Conservation (phyloP, 1,140 invertebrate species). For the Camponotus floridanus region DNA sequence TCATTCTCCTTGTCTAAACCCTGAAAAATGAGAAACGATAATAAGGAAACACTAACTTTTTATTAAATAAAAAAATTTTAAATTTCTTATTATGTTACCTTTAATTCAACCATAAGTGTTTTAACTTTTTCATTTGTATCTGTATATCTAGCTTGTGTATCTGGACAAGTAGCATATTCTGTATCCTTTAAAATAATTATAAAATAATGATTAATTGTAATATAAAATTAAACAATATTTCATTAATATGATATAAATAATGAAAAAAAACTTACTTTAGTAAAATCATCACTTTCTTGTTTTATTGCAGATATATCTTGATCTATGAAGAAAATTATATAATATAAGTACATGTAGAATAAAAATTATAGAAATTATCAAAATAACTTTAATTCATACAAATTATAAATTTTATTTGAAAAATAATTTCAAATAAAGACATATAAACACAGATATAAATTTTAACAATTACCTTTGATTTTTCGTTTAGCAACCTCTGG, state of each 20-base stretch:
- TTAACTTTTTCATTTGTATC: slow-evolving; percentile 88
- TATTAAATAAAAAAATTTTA: slow-evolving; percentile 5
- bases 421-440: background rate
- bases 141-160: slow-evolving; percentile 85
- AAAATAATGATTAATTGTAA: background rate
- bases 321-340: slow-evolving; percentile 37
- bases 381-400: slow-evolving; percentile 34
- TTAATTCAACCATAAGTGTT: slow-evolving; percentile 89
- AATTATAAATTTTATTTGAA: background rate
- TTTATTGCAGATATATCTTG: slow-evolving; percentile 16
- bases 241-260: background rate
- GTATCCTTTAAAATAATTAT: slow-evolving; percentile 39
- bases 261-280: slow-evolving; percentile 54
- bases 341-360: background rate
- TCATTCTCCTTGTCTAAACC: slow-evolving; percentile 89
- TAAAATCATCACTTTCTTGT: slow-evolving; percentile 37
- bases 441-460: background rate
- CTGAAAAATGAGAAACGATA: slow-evolving; percentile 80
- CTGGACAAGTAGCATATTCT: slow-evolving; percentile 81
- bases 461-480: slow-evolving; percentile 66
- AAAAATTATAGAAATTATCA: slow-evolving; percentile 48
- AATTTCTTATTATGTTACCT: slow-evolving; percentile 83
- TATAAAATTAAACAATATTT: background rate
- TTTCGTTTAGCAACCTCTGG: slow-evolving; percentile 69
- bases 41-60: background rate